These are phyloP conservation scores for Perithous albicinctus DNA, from an alignment of 2,888 invertebrate species.

Conservation along the genomic window DNA sequence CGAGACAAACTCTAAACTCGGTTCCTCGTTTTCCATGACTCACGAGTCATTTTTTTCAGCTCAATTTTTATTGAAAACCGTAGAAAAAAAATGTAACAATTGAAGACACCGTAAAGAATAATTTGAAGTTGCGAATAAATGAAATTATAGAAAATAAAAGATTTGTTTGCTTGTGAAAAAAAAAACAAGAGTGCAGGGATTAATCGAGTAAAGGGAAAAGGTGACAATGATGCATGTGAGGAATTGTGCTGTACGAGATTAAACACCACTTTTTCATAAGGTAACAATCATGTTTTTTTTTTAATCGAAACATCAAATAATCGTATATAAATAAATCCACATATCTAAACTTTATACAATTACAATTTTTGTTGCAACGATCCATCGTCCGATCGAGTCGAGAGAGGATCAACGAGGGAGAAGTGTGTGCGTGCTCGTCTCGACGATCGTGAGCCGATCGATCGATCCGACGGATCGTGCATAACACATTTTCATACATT, in stretches of 20 bases:
- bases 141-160: conserved; percentile 20
- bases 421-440: neutral
- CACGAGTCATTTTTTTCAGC: conserved; percentile 38
- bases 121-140: neutral
- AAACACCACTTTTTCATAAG: conserved; percentile 70
- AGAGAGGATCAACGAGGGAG: conserved; percentile 17
- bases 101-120: neutral
- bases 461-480: conserved; percentile 37
- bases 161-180: conserved; percentile 20
- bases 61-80: neutral
- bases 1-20: conserved; percentile 8
- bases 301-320: conserved; percentile 82
- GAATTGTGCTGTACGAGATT: conserved; percentile 40
- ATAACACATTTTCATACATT: conserved; percentile 61
- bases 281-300: conserved; percentile 81
- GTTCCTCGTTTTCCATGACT: conserved; percentile 12
- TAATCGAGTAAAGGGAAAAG: conserved; percentile 6
- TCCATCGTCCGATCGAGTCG: conserved; percentile 33
- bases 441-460: conserved; percentile 51
- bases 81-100: too few relatives aligned
- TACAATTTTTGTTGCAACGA: conserved; percentile 68
- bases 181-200: conserved; percentile 25
- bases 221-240: conserved; percentile 7
- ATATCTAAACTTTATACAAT: conserved; percentile 81
- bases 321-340: conserved; percentile 81